Conservation (phyloP, 2,888 invertebrate genomes). For the Steinernema hermaphroditum region DNA sequence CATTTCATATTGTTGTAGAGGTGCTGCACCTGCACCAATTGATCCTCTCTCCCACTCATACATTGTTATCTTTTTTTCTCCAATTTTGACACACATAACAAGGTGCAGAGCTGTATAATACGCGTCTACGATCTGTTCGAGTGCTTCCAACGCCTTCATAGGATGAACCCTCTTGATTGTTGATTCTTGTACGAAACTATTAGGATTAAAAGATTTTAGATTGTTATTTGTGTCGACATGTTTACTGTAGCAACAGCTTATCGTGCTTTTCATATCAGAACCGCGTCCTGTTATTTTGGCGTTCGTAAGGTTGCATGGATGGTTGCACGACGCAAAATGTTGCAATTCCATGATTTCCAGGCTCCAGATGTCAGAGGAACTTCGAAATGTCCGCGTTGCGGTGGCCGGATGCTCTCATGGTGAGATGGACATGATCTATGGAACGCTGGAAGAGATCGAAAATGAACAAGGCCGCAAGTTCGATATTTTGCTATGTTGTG, state of each 20-base stretch:
- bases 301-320: too few relatives aligned
- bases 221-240: too few relatives aligned
- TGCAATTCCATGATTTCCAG: too few relatives aligned
- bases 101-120: slow-evolving; percentile 18
- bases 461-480: slow-evolving; percentile 77
- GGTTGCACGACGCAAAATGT: too few relatives aligned
- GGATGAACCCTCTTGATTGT: too few relatives aligned
- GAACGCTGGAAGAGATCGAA: slow-evolving; percentile 79
- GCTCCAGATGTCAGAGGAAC: neutral
- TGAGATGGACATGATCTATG: slow-evolving; percentile 91
- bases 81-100: neutral
- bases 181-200: too few relatives aligned
- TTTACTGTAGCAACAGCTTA: too few relatives aligned
- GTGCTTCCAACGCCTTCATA: too few relatives aligned
- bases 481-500: slow-evolving; percentile 92
- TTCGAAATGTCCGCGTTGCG: slow-evolving; percentile 71
- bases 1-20: neutral
- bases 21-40: neutral
- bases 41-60: neutral
- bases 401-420: slow-evolving; percentile 98
- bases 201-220: too few relatives aligned
- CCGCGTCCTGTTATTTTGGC: too few relatives aligned
- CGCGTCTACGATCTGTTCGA: neutral
- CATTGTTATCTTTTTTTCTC: neutral
- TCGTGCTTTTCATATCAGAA: too few relatives aligned